Evolutionary conservation across 2,797 vertebrate species (phyloP).

Genomic region (Heliangelus exortis): DNA sequence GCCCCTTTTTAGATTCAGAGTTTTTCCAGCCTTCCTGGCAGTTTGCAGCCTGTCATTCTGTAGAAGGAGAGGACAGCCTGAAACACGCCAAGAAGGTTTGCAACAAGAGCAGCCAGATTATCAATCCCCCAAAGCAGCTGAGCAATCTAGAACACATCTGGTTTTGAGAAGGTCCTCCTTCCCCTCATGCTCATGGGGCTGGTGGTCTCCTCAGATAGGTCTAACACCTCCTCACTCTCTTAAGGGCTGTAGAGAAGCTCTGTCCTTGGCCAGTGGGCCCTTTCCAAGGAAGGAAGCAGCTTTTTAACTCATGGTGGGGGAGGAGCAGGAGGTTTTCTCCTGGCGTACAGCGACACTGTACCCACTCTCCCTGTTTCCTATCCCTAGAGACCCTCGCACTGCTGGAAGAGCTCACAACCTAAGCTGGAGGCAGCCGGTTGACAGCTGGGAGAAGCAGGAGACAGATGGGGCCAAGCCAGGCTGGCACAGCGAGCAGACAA

Average conservation of each 20-base stretch:
- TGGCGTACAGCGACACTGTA: not conserved
- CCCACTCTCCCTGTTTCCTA: not conserved
- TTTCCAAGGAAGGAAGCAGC: conserved; percentile 19
- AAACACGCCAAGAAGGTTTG: conserved; percentile 7
- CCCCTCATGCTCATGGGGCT: not conserved
- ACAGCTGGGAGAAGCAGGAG: not conserved
- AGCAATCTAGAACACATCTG: not conserved
- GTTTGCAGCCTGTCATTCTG: conserved; percentile 33
- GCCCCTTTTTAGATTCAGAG: not conserved
- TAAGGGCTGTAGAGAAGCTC: not conserved
- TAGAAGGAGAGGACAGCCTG: conserved; percentile 20
- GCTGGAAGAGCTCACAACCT: conserved; percentile 29
- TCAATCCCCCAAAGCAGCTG: conserved; percentile 25
- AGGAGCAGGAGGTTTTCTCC: not conserved
- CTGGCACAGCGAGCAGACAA: conserved; percentile 15
- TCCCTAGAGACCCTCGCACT: conserved; percentile 4
- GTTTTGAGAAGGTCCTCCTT: conserved; percentile 15
- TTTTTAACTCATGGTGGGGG: not conserved
- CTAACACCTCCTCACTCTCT: not conserved
- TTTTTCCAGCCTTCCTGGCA: not conserved
- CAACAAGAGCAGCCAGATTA: not conserved
- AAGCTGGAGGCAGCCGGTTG: conserved; percentile 30
- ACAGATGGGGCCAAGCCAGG: not conserved
- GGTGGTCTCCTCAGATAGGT: not conserved
- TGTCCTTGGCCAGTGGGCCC: not conserved